Conservation (phyloP, 2,113 vertebrate genomes). For the Anas platyrhynchos region DNA sequence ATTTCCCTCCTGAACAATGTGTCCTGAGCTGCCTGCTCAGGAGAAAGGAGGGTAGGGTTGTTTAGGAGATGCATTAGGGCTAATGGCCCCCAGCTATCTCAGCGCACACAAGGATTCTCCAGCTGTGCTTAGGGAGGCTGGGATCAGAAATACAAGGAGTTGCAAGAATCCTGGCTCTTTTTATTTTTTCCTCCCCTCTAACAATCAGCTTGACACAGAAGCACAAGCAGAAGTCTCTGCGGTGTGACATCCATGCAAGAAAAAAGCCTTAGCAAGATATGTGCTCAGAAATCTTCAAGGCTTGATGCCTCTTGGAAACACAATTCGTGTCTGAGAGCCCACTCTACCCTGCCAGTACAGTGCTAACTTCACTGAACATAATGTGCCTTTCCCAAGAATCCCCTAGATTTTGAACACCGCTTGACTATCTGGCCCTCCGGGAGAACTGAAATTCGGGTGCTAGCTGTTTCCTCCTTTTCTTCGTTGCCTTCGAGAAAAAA, state of each 20-base stretch:
- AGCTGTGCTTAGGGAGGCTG: background rate
- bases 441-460: background rate
- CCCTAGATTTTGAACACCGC: background rate
- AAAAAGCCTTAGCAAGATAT: background rate
- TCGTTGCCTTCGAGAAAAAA: slow-evolving; percentile 29
- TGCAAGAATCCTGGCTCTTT: background rate
- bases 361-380: background rate
- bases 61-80: background rate
- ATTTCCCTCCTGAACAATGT: background rate
- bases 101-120: background rate
- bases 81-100: background rate
- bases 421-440: background rate
- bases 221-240: background rate
- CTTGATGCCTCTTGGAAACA: background rate
- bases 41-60: background rate
- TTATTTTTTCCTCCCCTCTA: background rate
- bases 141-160: background rate
- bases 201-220: background rate
- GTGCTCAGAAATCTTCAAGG: background rate
- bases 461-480: background rate
- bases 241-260: background rate
- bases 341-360: background rate
- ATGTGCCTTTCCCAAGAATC: background rate
- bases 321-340: background rate
- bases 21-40: background rate